phyloP scores from a whole-genome alignment of 2,113 vertebrate genomes.

The Brachirus orientalis region DNA sequence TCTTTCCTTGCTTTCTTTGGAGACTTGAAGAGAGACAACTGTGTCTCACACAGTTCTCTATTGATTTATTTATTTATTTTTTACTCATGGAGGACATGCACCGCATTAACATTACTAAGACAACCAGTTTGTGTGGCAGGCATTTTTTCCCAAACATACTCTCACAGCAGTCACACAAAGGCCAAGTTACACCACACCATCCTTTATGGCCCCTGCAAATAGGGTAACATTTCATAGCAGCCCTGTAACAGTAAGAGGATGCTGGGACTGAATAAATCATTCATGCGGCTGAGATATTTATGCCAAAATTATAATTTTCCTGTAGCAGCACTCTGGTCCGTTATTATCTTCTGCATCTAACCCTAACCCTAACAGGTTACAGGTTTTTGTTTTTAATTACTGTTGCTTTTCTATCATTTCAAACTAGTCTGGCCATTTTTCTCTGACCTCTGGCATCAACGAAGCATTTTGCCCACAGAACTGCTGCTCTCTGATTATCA shows the following conservation, averaged over 20 bases:
- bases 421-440: no score
- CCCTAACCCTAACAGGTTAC: no score
- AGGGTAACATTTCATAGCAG: conserved; percentile 32
- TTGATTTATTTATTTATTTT: no score
- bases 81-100: not conserved
- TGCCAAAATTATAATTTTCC: not conserved
- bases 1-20: no score
- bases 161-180: conserved; percentile 12
- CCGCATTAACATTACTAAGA: conserved; percentile 23
- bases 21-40: no score
- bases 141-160: conserved; percentile 42
- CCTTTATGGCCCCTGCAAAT: conserved; percentile 4
- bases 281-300: conserved; percentile 17
- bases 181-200: conserved; percentile 28
- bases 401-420: no score
- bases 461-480: no score
- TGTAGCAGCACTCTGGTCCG: not conserved
- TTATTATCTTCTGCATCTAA: no score
- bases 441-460: no score
- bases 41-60: no score
- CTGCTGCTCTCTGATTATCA: no score
- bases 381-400: no score
- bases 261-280: conserved; percentile 24
- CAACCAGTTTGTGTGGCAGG: conserved; percentile 31
- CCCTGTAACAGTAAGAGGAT: conserved; percentile 37